A percentile compares a stretch with the other conserved stretches of the same genome.
Conservation (phyloP, 1,140 invertebrate genomes). For the Tribolium castaneum region DNA sequence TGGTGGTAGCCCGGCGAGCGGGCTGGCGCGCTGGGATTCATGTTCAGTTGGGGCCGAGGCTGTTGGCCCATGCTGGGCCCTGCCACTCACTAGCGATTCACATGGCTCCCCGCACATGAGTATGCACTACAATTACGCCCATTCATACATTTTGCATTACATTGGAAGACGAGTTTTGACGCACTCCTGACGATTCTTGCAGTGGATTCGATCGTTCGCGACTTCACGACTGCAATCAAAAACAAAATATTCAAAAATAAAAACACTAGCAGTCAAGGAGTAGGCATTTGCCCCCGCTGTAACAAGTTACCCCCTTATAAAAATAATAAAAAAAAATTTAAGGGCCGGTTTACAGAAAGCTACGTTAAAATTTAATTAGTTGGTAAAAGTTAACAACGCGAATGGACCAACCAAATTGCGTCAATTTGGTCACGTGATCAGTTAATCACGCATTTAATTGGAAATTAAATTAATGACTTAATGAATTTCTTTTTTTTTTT, state of each 20-base stretch:
- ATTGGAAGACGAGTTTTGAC: neutral
- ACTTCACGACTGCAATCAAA: constrained; percentile 10
- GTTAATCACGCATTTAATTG: too few species aligned
- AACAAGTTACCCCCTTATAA: too few species aligned
- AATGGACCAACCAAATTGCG: too few species aligned
- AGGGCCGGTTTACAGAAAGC: too few species aligned
- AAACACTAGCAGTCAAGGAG: too few species aligned
- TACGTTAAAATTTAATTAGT: too few species aligned
- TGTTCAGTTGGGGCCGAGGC: constrained; percentile 65
- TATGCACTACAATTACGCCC: constrained; percentile 2
- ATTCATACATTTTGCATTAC: constrained; percentile 1
- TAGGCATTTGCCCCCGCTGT: too few species aligned
- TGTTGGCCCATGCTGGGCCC: constrained; percentile 75
- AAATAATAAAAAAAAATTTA: too few species aligned
- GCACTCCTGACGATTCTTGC: neutral
- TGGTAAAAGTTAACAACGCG: too few species aligned
- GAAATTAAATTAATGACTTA: too few species aligned
- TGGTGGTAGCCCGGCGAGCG: constrained; percentile 86
- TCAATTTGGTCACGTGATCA: too few species aligned
- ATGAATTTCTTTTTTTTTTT: too few species aligned
- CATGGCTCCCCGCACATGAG: constrained; percentile 33
- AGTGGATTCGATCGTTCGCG: constrained; percentile 1
- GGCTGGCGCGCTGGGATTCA: constrained; percentile 76
- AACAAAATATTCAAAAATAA: neutral
- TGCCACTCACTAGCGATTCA: constrained; percentile 58